Conservation (phyloP, 2,113 vertebrate genomes). For the Hirundichthys speculiger region DNA sequence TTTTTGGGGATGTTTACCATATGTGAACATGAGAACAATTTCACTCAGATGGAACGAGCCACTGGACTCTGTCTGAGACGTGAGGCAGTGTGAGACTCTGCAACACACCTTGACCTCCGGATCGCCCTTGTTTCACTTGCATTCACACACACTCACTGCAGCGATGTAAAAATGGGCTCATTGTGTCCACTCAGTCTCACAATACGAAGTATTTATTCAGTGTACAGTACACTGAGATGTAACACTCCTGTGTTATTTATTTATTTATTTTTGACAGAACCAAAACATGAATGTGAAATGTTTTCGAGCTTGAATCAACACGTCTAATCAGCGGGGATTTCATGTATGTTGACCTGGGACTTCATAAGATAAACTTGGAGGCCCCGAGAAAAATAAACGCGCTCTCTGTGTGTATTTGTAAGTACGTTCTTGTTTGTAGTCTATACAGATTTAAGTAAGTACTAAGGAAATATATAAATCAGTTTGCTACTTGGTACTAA, state of each 20-base stretch:
- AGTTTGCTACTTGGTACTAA: too few species aligned
- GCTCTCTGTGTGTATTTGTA: constrained; percentile 40
- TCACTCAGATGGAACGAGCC: constrained; percentile 57
- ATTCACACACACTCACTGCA: constrained; percentile 21
- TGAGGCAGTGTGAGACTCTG: constrained; percentile 33
- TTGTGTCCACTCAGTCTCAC: constrained; percentile 45
- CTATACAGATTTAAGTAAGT: constrained; percentile 24
- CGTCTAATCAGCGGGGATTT: constrained; percentile 48
- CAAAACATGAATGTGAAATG: constrained; percentile 62
- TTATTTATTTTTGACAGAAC: constrained; percentile 33
- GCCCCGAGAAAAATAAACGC: constrained; percentile 58
- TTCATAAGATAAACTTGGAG: constrained; percentile 60
- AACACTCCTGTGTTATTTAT: constrained; percentile 23
- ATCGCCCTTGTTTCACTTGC: constrained; percentile 37
- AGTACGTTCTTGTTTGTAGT: constrained; percentile 52
- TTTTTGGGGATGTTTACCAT: constrained; percentile 72
- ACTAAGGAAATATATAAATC: too few species aligned
- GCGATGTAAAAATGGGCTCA: constrained; percentile 27
- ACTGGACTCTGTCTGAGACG: constrained; percentile 65
- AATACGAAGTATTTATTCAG: constrained; percentile 68
- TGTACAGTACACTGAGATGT: constrained; percentile 33
- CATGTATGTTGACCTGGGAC: constrained; percentile 56
- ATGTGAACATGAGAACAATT: constrained; percentile 70
- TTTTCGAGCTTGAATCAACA: constrained; percentile 61
- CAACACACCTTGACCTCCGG: constrained; percentile 36